Percentiles rank a stretch among this genome's conserved stretches.
Evolutionary conservation across 2,113 vertebrate genomes (phyloP).

Genomic region (Anguilla rostrata): DNA sequence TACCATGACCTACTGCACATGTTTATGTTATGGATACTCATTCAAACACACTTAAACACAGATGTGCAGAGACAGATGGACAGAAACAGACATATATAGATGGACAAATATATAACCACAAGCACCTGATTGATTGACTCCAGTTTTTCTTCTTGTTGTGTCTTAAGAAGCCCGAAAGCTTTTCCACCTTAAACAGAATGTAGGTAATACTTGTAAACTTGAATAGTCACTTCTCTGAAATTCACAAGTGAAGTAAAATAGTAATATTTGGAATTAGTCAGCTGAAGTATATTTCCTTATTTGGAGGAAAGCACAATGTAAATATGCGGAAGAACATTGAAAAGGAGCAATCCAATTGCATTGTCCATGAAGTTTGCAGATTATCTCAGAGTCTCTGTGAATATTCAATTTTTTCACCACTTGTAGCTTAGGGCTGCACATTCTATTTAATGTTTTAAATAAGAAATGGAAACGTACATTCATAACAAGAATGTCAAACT

Average conservation of each 20-base stretch:
- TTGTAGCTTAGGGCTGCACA: neutral
- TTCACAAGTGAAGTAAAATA: neutral
- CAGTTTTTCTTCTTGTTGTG: constrained; percentile 73
- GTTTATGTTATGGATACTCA: neutral
- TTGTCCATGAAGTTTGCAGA: neutral
- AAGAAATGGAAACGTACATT: no score
- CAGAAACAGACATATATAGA: constrained; percentile 35
- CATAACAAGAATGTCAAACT: no score
- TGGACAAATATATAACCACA: neutral
- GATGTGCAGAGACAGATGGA: no score
- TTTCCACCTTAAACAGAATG: constrained; percentile 69
- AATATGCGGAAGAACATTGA: neutral
- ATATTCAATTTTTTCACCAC: neutral
- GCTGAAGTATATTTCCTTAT: neutral
- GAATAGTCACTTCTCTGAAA: neutral
- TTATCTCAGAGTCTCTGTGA: neutral
- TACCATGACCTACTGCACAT: neutral
- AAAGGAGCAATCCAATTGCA: neutral
- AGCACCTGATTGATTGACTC: constrained; percentile 63
- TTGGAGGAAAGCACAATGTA: neutral
- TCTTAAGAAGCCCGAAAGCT: constrained; percentile 71
- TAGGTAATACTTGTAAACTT: neutral
- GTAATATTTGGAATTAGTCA: neutral
- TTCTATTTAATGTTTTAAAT: no score
- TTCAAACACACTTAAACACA: neutral